Conservation (phyloP, 2,113 vertebrate species). For the Marcusenius ussheri region DNA sequence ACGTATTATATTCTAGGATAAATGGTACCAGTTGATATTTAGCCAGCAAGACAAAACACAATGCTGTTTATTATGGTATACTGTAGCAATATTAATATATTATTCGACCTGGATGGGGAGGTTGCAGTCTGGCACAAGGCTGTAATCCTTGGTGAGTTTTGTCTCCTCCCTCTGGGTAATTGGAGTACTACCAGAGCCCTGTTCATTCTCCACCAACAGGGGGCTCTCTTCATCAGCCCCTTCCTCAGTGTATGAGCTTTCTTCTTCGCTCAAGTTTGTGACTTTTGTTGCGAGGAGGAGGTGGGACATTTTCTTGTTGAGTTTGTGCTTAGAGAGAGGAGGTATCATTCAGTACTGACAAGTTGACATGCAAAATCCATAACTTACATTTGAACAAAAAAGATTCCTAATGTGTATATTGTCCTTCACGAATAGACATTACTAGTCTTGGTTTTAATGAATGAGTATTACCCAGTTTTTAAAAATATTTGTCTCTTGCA, state of each 20-base stretch:
- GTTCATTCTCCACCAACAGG: constrained; percentile 40
- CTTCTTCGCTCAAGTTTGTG: constrained; percentile 25
- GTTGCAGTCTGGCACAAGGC: constrained; percentile 49
- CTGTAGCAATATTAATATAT: neutral
- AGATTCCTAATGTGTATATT: neutral
- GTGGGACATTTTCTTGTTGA: constrained; percentile 57
- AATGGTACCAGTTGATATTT: neutral
- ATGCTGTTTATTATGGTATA: neutral
- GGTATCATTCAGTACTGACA: neutral
- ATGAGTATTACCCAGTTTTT: neutral
- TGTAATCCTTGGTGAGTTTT: constrained; percentile 49
- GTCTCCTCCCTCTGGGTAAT: constrained; percentile 32
- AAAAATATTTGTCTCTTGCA: neutral
- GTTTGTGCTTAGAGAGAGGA: constrained; percentile 44
- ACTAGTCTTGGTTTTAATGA: neutral
- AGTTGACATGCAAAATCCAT: neutral
- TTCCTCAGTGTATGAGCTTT: constrained; percentile 16
- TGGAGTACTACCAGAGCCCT: constrained; percentile 12
- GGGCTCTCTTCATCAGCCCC: constrained; percentile 50
- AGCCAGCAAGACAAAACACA: neutral
- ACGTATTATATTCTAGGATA: neutral
- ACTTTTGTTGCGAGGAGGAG: constrained; percentile 51
- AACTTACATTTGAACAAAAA: neutral
- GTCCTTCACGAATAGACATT: neutral
- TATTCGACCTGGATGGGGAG: constrained; percentile 51